phyloP scores from a whole-genome alignment of 30 jellyfish, hydroid and myxozoan genomes.

The Turritopsis rubra region DNA sequence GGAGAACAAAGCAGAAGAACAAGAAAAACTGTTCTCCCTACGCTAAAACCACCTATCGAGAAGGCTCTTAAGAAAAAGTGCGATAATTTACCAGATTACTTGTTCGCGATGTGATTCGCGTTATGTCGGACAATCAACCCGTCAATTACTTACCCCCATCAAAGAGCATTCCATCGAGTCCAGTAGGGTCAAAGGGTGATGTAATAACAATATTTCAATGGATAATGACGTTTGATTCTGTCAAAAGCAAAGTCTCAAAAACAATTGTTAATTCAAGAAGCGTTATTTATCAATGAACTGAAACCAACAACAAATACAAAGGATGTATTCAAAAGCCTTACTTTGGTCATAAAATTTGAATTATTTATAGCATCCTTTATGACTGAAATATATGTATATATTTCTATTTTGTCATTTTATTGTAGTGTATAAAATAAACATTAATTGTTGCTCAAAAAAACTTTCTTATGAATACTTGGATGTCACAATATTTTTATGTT shows the following conservation, averaged over 20 bases:
- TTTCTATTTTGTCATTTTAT: too few relatives aligned
- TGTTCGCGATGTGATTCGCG: background rate
- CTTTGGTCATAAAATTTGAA: background rate
- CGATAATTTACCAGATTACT: background rate
- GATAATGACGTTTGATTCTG: background rate
- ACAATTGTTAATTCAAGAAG: conserved; percentile 1
- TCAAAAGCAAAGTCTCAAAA: background rate
- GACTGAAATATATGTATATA: too few relatives aligned
- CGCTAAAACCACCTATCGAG: background rate
- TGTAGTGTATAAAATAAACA: too few relatives aligned
- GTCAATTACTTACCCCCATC: background rate
- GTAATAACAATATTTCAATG: background rate
- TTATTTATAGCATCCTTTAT: too few relatives aligned
- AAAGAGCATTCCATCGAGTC: background rate
- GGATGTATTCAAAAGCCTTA: background rate
- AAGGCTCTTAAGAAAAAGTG: background rate
- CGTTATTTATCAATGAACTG: background rate
- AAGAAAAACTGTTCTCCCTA: background rate
- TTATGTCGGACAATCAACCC: background rate
- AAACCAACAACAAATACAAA: background rate
- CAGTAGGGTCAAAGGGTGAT: background rate
- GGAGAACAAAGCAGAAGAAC: too few relatives aligned
- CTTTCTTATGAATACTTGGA: too few relatives aligned
- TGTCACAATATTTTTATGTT: too few relatives aligned
- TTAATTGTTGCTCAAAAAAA: too few relatives aligned